phyloP scores from a whole-genome alignment of 2,113 vertebrate species.

The Aythya baeri region DNA sequence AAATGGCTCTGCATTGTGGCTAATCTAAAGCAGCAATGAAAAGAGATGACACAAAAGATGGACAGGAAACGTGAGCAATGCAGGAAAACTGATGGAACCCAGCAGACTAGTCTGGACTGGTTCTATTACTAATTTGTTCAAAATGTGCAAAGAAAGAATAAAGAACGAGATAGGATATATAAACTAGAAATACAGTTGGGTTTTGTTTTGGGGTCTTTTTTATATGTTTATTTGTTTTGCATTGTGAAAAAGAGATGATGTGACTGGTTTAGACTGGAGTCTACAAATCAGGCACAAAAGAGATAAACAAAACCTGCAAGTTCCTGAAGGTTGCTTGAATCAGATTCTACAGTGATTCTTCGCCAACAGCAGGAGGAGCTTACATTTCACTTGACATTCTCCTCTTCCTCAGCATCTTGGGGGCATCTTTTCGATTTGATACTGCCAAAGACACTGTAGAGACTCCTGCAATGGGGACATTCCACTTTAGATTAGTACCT shows the following conservation, averaged over 20 bases:
- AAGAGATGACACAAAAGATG: slow-evolving; percentile 1
- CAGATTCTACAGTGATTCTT: not conserved
- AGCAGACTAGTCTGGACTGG: not conserved
- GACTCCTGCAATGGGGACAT: not conserved
- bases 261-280: not conserved
- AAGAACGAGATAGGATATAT: not conserved
- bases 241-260: not conserved
- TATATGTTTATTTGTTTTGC: slow-evolving; percentile 3
- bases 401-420: not conserved
- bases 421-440: not conserved
- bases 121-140: not conserved
- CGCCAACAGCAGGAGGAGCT: not conserved
- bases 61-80: not conserved
- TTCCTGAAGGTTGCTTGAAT: not conserved
- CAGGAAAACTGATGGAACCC: not conserved
- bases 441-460: not conserved
- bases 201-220: not conserved
- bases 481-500: not conserved
- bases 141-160: not conserved
- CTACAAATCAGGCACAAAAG: not conserved
- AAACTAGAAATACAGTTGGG: not conserved
- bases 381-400: not conserved
- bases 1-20: not conserved
- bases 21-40: slow-evolving; percentile 40
- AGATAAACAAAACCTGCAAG: not conserved